Conservation (phyloP, 2,888 invertebrate genomes). For the Iselma pallidipennis region DNA sequence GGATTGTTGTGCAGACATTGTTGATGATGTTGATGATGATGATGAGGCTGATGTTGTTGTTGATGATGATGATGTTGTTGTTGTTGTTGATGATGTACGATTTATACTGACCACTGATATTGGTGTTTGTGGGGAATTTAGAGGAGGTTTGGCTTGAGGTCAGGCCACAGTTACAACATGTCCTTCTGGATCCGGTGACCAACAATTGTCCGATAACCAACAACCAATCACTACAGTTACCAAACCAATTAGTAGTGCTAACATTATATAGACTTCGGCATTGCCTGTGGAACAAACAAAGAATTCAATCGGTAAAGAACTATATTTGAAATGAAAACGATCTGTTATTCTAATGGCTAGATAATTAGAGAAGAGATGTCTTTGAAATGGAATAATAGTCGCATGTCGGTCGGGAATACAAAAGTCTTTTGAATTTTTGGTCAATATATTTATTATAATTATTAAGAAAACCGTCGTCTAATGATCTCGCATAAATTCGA, state of each 20-base stretch:
- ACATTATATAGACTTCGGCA: conserved; percentile 75
- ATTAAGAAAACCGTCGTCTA: too few species aligned
- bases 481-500: neutral
- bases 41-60: conserved; percentile 31
- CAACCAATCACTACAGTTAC: conserved; percentile 75
- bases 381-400: too few species aligned
- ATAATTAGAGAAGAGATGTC: neutral
- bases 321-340: too few species aligned
- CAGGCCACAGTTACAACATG: conserved; percentile 69
- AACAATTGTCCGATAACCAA: conserved; percentile 78
- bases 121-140: conserved; percentile 22
- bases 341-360: too few species aligned
- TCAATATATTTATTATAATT: too few species aligned
- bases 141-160: conserved; percentile 68
- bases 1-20: conserved; percentile 43
- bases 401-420: too few species aligned
- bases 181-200: conserved; percentile 74
- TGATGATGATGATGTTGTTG: neutral
- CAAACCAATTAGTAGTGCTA: conserved; percentile 72
- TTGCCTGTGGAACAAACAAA: conserved; percentile 62
- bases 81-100: neutral
- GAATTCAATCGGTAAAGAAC: neutral
- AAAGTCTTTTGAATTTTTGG: neutral
- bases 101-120: neutral
- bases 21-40: conserved; percentile 35